phyloP scores from a whole-genome alignment of 2,797 vertebrate genomes.

The Rhynchotus rufescens region DNA sequence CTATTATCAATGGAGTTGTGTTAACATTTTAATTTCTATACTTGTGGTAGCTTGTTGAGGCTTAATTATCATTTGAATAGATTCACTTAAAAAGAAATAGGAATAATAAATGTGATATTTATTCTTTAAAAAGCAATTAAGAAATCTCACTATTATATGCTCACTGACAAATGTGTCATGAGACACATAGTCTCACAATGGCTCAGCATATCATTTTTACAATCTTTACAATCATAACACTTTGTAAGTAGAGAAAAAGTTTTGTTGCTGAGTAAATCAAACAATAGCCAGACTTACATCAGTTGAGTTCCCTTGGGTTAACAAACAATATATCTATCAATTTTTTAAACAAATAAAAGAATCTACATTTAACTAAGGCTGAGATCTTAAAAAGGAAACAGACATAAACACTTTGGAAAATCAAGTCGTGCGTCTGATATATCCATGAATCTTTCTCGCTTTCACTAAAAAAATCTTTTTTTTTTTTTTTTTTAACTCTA shows the following conservation, averaged over 20 bases:
- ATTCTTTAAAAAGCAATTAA: neutral
- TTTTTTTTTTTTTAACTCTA: neutral
- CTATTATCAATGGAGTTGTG: neutral
- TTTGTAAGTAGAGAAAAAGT: neutral
- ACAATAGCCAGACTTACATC: neutral
- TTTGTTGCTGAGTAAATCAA: neutral
- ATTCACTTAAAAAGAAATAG: neutral
- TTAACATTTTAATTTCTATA: neutral
- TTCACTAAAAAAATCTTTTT: neutral
- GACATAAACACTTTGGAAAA: neutral
- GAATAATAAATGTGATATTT: neutral
- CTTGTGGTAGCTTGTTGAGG: neutral
- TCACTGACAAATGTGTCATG: neutral
- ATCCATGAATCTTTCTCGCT: neutral
- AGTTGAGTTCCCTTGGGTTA: neutral
- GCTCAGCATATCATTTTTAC: neutral
- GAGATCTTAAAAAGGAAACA: neutral
- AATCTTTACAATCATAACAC: neutral
- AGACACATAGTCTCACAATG: neutral
- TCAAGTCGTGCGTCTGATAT: neutral
- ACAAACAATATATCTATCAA: neutral
- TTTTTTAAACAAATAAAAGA: neutral
- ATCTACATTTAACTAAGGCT: neutral
- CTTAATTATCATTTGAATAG: neutral
- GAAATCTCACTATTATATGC: neutral